These are phyloP conservation scores for Brachionus koreanus DNA, from an alignment of 1,140 invertebrate species.

Conservation along the genomic window DNA sequence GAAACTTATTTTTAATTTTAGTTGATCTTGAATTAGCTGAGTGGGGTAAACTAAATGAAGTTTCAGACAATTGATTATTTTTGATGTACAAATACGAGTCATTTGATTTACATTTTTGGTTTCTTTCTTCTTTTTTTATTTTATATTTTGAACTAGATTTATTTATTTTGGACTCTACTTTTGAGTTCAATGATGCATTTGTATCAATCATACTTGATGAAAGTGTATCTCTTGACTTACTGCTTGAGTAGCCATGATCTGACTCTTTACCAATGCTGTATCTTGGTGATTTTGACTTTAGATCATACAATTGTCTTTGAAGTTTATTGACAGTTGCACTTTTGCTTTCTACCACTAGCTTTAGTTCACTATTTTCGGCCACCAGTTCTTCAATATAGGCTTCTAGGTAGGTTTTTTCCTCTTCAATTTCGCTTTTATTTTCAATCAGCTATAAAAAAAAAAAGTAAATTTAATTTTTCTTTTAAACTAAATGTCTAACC, in stretches of 20 bases:
- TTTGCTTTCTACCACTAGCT: slow-evolving; percentile 3
- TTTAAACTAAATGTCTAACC: background rate
- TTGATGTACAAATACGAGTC: slow-evolving; percentile 42
- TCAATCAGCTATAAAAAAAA: slow-evolving; percentile 15
- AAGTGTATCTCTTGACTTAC: slow-evolving; percentile 37
- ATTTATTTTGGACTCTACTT: background rate
- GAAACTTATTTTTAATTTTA: slow-evolving; percentile 22
- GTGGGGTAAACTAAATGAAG: background rate
- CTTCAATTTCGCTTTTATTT: slow-evolving; percentile 16
- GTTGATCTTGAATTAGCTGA: background rate
- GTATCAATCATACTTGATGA: slow-evolving; percentile 20
- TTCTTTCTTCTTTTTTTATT: slow-evolving; percentile 40
- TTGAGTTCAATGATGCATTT: background rate
- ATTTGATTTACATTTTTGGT: slow-evolving; percentile 41
- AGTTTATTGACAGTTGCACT: background rate
- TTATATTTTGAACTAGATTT: background rate
- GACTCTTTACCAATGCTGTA: slow-evolving; percentile 28
- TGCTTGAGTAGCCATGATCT: slow-evolving; percentile 29
- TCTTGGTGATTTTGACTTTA: slow-evolving; percentile 16
- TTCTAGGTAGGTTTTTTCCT: background rate
- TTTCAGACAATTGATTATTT: slow-evolving; percentile 18
- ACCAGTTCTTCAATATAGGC: background rate
- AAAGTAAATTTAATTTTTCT: background rate
- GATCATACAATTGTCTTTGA: slow-evolving; percentile 12
- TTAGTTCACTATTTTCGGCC: slow-evolving; percentile 26